Base-by-base conservation (phyloP, 2,888 invertebrate species). In the Parascotia fuliginaria region DNA sequence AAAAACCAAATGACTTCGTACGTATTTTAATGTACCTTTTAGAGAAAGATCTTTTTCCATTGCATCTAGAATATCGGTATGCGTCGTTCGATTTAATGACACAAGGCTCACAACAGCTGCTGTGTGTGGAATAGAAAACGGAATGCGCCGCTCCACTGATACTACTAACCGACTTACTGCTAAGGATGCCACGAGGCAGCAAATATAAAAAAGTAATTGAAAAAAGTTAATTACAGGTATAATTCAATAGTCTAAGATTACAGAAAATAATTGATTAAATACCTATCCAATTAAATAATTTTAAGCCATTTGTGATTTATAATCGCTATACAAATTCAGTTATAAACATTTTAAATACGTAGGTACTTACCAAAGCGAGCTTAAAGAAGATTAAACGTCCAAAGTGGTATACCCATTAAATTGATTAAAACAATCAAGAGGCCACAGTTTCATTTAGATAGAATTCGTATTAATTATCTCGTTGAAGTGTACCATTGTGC, bases 121-220 rank as follows among this genome's bases (percentile, higher is more conserved):
- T n/a, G n/a, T n/a, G n/a, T n/a, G 62, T 44, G 40, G 54, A 46
- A 53, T 56, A 53, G 55, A 65, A 46, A 66, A 63, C 60, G 50
- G 69, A 65, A 69, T 69, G 70, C 66, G 63, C 33, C 66, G 68
- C 60, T 55, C 45, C 39, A 60, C 58, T 60, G 63, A 60, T 53
- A 58, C 70, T 57, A 63, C 52, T 65, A 69, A 69, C 70, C 70
- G 63, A 68, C 53, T 65, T 69, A 55, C 3, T 9, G 19, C 3
- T 47, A 62, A 55, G 62, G 70, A 27, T 60, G 63, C 34, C 63
- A 47, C 58, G n/a, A n/a, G n/a, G n/a, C n/a, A n/a, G n/a, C n/a
- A n/a, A n/a, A n/a, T n/a, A n/a, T n/a, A n/a, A n/a, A n/a, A n/a
- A n/a, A n/a, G n/a, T n/a, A n/a, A n/a, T n/a, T n/a, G n/a, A n/a